Percentiles rank a stretch among this genome's conserved stretches.
Conservation (phyloP, 37 sponge, comb jelly and placozoan genomes). For the Aplysina aerophoba region DNA sequence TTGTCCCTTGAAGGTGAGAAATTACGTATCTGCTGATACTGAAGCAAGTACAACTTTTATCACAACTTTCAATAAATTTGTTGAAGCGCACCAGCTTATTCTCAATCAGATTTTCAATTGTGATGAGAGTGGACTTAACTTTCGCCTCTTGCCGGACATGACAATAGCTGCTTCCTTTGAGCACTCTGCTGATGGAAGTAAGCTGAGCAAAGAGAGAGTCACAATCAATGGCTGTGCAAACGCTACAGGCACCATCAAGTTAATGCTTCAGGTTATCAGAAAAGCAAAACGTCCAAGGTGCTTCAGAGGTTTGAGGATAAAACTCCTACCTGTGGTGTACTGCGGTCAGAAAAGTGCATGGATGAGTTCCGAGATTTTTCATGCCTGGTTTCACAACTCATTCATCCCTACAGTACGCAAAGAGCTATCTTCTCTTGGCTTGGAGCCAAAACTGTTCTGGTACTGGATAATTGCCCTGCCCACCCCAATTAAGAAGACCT, state of each 20-base stretch:
- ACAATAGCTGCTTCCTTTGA: no score
- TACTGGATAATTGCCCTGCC: constrained; percentile 38
- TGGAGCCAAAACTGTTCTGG: constrained; percentile 15
- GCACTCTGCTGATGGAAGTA: constrained; percentile 34
- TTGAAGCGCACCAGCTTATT: not conserved
- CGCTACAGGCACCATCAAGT: constrained; percentile 41
- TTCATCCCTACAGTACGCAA: constrained; percentile 26
- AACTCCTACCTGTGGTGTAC: constrained; percentile 11
- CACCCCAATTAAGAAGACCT: constrained; percentile 30
- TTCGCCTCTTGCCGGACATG: no score
- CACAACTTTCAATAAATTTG: not conserved
- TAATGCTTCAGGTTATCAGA: constrained; percentile 26
- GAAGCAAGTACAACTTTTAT: not conserved
- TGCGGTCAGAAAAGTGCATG: constrained; percentile 30
- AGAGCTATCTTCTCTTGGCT: constrained; percentile 1
- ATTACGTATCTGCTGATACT: no score
- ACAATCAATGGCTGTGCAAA: constrained; percentile 43
- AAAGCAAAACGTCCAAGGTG: no score
- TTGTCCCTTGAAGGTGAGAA: constrained; percentile 6
- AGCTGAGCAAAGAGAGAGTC: constrained; percentile 34
- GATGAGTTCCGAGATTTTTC: constrained; percentile 27
- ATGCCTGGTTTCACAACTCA: constrained; percentile 29
- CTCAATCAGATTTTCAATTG: constrained; percentile 15
- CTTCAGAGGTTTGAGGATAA: not conserved
- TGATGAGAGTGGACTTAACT: constrained; percentile 38